Base-by-base conservation (phyloP, 2,797 vertebrate species). In the Cossypha dichroa region DNA sequence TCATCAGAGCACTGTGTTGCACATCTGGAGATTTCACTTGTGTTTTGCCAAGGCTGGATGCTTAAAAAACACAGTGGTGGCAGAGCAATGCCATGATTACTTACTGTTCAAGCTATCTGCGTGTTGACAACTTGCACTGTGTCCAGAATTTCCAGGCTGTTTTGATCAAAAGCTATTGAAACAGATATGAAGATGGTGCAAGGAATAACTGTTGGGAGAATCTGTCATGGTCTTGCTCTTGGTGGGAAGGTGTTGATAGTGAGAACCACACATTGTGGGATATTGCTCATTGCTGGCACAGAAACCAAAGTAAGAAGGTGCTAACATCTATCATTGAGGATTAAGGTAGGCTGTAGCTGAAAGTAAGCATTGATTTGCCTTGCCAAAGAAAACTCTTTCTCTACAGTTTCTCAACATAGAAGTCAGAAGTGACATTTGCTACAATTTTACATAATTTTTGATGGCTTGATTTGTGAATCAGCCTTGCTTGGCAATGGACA, bases 221-320 rank as follows among this genome's bases (percentile, higher is more conserved):
- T 72, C 38, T 94, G 34, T 17, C 41, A 19, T 0, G 11, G 43
- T 75, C 60, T 74, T 85, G n/a, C 45, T 48, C 41, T 51, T 58
- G 25, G 40, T 89, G 43, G 55, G 55, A 84, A 89, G 38, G 25
- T 49, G 54, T n/a, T 52, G 31, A 45, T 41, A 52, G 36, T 25
- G 41, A 86, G n/a, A 92, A 20, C 52, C 31, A 19, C 33, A 5
- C 41, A 25, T 6, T 11, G 23, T 49, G 68, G 52, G 25, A 7
- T 77, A 55, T 33, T 0, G 0, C 45, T 81, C 66, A 40, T 28
- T 0, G 0, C 56, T 78, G 31, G 28, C 3, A 1, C 31, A 46
- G 67, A 79, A 89, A 54, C 19, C 11, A 40, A 76, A 60, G 45
- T 21, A 51, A 68, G 26, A 75, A 49, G 46, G 15, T 62, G 38